Conservation (phyloP, 2,888 invertebrate genomes). For the Drosophila kanekoi region DNA sequence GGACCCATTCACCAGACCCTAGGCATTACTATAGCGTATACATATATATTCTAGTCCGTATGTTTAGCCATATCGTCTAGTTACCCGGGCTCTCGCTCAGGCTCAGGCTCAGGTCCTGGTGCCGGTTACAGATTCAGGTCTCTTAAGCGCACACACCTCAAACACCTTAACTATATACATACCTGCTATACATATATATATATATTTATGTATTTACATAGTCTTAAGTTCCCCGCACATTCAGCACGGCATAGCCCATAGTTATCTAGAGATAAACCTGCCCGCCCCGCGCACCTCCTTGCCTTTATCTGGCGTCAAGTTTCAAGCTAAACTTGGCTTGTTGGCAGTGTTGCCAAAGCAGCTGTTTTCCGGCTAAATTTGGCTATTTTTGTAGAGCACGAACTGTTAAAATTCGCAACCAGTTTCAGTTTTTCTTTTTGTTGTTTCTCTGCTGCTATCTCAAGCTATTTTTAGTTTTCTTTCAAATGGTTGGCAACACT, state of each 20-base stretch:
- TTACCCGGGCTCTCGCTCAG: too few species aligned
- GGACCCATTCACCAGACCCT: background rate
- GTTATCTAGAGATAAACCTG: background rate
- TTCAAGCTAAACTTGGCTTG: too few species aligned
- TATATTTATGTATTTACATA: background rate
- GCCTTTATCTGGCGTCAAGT: too few species aligned
- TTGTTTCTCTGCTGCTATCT: too few species aligned
- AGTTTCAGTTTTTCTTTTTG: too few species aligned
- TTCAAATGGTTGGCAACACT: too few species aligned
- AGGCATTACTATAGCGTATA: constrained; percentile 9
- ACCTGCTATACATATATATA: background rate
- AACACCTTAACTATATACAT: too few species aligned
- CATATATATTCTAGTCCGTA: constrained; percentile 16
- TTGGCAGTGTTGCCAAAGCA: too few species aligned
- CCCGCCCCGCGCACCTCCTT: background rate
- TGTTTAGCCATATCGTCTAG: constrained; percentile 15
- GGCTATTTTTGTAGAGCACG: too few species aligned
- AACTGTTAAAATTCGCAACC: too few species aligned
- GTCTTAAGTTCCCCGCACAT: constrained; percentile 5
- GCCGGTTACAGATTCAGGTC: constrained; percentile 3
- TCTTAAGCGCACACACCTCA: constrained; percentile 4
- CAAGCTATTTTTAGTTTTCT: background rate
- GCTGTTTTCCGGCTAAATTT: too few species aligned
- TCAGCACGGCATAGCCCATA: background rate
- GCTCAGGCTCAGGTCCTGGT: too few species aligned